phyloP scores from a whole-genome alignment of 2,888 invertebrate genomes.

The Machimus rusticus region DNA sequence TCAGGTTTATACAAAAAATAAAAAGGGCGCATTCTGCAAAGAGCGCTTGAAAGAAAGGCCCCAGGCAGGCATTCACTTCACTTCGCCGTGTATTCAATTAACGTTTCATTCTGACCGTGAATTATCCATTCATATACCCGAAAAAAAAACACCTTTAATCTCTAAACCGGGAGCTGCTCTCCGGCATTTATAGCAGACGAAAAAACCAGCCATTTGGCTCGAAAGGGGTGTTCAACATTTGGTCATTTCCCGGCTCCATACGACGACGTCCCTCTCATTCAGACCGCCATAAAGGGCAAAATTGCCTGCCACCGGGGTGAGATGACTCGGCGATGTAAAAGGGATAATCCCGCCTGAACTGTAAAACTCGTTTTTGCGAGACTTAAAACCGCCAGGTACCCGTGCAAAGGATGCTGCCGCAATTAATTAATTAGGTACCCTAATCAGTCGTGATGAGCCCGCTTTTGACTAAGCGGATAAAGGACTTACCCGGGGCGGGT shows the following conservation, averaged over 20 bases:
- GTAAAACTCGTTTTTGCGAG: neutral
- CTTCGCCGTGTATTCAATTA: neutral
- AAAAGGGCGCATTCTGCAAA: neutral
- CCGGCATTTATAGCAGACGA: neutral
- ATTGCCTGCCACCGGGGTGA: neutral
- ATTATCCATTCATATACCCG: constrained; percentile 2
- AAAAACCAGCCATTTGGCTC: neutral
- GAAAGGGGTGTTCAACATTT: neutral
- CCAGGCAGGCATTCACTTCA: neutral
- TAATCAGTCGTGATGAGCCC: constrained; percentile 13
- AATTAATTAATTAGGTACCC: constrained; percentile 29
- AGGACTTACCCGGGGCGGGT: neutral
- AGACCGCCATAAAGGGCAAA: neutral
- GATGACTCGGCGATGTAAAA: neutral
- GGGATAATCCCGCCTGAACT: neutral
- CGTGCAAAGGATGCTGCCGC: neutral
- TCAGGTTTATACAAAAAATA: neutral
- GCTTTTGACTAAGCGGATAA: constrained; percentile 13
- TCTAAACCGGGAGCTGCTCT: neutral
- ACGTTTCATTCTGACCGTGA: neutral
- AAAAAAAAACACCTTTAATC: constrained; percentile 4
- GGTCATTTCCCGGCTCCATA: neutral
- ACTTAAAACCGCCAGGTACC: neutral
- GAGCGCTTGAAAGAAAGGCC: neutral
- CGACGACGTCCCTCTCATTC: neutral